Evolutionary conservation across 2,888 invertebrate species (phyloP).

Genomic region (Seira sanloemensis): DNA sequence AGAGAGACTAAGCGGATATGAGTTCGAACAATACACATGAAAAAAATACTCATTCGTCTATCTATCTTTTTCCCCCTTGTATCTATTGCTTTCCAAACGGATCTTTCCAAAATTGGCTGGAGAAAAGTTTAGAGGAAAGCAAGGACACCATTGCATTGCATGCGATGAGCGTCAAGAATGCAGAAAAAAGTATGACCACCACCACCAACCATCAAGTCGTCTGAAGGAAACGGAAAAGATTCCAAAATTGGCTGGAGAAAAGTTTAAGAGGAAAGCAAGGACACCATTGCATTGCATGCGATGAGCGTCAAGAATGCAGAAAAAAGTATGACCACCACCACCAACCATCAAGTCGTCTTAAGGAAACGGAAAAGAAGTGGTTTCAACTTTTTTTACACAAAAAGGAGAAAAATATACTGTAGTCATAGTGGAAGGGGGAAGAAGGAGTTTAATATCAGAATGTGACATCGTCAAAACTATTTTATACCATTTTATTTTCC

Average conservation of each 20-base stretch:
- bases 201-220: background rate
- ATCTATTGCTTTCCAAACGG: conserved; percentile 15
- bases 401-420: background rate
- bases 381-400: background rate
- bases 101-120: background rate
- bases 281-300: no score
- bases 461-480: background rate
- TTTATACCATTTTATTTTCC: background rate
- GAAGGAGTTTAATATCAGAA: background rate
- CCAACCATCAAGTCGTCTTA: background rate
- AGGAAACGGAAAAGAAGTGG: conserved; percentile 47
- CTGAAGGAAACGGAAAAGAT: background rate
- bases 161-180: conserved; percentile 13
- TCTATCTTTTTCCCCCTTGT: no score
- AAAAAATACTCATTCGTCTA: no score
- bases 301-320: conserved; percentile 7
- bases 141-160: no score
- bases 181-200: background rate
- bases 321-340: background rate
- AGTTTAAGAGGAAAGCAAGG: no score
- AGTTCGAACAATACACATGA: conserved; percentile 38
- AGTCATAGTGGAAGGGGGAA: background rate
- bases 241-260: background rate
- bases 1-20: conserved; percentile 25
- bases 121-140: no score